Evolutionary conservation across 1,140 invertebrate genomes (phyloP), one percentile per base, ranked within the genome.

Genomic region (Sitophilus oryzae): DNA sequence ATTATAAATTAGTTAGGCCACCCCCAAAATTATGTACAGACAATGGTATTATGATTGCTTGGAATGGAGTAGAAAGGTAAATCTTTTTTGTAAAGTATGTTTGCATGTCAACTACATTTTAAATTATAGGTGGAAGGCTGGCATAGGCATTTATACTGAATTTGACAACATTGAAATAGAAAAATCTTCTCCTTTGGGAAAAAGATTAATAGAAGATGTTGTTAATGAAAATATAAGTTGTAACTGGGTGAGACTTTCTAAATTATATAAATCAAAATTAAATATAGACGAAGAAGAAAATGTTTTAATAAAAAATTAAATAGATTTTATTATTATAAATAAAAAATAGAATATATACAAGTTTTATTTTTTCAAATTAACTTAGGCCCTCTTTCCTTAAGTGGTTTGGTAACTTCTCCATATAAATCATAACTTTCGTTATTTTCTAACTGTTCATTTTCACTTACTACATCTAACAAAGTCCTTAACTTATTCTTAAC

Each of bases 21-120:
- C 88, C 91, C 11, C 81, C 85, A n/a, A 79, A 82, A 66, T 78
- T 96, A 0, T 98, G 96, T 68, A 95, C 90, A 2, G 96, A 99
- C 71, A 99, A 99, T 82, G 96, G 95, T 15, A 79, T 96, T n/a
- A 99, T 99, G 96, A 93, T 98, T 60, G 96, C 96, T 16, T 98
- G 96, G 96, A 96, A 96, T 80, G 93, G 91, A 6, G 75, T 94
- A 25, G 93, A 97, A 74, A 87, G 83, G 69, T 66, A 71, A 30
- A 3, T n/a, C n/a, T n/a, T n/a, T n/a, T n/a, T n/a, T n/a, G n/a
- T n/a, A n/a, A n/a, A n/a, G n/a, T n/a, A n/a, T n/a, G n/a, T n/a
- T n/a, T n/a, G n/a, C n/a, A n/a, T n/a, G n/a, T n/a, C n/a, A n/a
- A n/a, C n/a, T n/a, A n/a, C n/a, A n/a, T 40, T 9, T 16, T 42